Conservation (phyloP, 2,888 invertebrate species). For the Erynnis tages region DNA sequence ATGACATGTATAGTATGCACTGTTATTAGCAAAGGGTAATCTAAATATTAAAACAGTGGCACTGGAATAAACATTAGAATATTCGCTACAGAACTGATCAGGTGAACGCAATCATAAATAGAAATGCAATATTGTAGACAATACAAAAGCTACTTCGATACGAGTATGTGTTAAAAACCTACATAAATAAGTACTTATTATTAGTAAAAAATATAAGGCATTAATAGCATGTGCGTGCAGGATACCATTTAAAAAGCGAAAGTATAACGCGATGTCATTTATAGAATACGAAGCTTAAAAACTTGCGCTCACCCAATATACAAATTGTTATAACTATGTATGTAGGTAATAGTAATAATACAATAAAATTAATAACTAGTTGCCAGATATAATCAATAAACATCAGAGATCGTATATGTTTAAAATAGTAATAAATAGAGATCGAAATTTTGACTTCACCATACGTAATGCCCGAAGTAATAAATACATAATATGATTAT, state of each 20-base stretch:
- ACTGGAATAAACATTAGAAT: background rate
- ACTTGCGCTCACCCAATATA: background rate
- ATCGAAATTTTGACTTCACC: constrained; percentile 20
- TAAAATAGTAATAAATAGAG: constrained; percentile 10
- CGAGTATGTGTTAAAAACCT: no score
- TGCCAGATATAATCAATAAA: background rate
- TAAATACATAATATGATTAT: constrained; percentile 4
- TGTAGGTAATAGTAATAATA: background rate
- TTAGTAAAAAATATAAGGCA: no score
- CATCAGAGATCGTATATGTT: constrained; percentile 5
- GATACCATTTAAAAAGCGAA: no score
- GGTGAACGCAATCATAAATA: constrained; percentile 3
- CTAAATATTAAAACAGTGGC: background rate
- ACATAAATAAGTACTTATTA: no score
- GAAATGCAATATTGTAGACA: background rate
- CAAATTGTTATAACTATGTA: background rate
- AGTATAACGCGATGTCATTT: no score
- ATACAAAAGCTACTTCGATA: background rate
- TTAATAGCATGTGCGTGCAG: no score
- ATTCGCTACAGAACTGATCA: background rate
- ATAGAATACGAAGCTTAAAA: background rate
- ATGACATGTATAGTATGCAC: no score
- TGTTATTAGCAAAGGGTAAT: no score
- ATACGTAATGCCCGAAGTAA: constrained; percentile 15
- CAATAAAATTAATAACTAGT: no score